phyloP scores from a whole-genome alignment of 2,888 invertebrate genomes.

The Hirtodrosophila trivittata region DNA sequence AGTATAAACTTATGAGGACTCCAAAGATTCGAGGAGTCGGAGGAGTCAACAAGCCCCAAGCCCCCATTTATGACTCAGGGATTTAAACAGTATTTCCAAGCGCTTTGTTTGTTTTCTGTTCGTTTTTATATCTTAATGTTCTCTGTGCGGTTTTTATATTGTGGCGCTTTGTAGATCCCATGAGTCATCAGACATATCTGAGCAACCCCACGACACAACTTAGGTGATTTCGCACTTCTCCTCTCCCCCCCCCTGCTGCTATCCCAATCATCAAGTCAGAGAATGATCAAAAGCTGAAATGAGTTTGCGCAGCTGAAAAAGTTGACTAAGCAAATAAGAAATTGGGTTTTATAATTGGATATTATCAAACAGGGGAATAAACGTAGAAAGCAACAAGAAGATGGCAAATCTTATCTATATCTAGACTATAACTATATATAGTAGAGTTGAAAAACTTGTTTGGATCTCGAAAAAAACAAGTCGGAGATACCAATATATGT shows the following conservation, averaged over 20 bases:
- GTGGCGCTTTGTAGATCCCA: conserved; percentile 33
- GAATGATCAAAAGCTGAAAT: conserved; percentile 15
- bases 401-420: no score
- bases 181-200: conserved; percentile 38
- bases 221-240: conserved; percentile 8
- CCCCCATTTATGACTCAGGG: conserved; percentile 55
- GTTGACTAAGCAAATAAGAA: conserved; percentile 21
- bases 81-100: conserved; percentile 9
- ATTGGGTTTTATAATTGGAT: background rate
- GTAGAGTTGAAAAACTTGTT: background rate
- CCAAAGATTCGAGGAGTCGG: background rate
- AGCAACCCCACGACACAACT: conserved; percentile 19
- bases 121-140: conserved; percentile 41
- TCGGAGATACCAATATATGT: background rate
- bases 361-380: background rate
- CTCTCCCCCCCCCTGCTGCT: background rate
- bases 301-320: conserved; percentile 5
- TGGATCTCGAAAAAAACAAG: no score
- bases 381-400: no score
- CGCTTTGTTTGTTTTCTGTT: conserved; percentile 36
- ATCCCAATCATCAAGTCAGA: background rate
- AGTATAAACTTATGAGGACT: background rate
- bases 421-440: no score
- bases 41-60: conserved; percentile 14
- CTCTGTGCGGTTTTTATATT: conserved; percentile 25